Percentiles rank a stretch among this genome's conserved stretches.
Conservation (phyloP, 2,888 invertebrate species). For the Beris morrisii region DNA sequence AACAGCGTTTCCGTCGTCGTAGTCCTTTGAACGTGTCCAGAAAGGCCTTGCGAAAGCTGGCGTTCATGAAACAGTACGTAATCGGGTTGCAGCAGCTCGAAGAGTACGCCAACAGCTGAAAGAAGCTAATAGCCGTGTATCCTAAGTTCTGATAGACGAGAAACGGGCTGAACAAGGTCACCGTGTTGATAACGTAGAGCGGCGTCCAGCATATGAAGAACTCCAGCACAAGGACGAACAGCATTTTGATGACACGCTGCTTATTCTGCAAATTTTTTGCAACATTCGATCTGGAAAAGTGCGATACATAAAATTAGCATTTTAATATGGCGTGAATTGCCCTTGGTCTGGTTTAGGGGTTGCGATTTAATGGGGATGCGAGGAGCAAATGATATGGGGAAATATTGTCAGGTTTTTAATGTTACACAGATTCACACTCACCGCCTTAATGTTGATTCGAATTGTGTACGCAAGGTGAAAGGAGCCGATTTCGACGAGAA, state of each 20-base stretch:
- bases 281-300: slow-evolving; percentile 54
- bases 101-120: slow-evolving; percentile 75
- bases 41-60: slow-evolving; percentile 80
- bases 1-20: slow-evolving; percentile 24
- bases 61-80: slow-evolving; percentile 88
- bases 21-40: slow-evolving; percentile 67
- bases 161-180: slow-evolving; percentile 68
- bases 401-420: not conserved
- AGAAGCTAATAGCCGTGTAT: slow-evolving; percentile 67
- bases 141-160: slow-evolving; percentile 69
- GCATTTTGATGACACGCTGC: slow-evolving; percentile 72
- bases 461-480: slow-evolving; percentile 31
- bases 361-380: too few species aligned
- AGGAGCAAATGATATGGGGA: too few species aligned
- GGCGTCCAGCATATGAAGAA: slow-evolving; percentile 91
- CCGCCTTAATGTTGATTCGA: slow-evolving; percentile 34
- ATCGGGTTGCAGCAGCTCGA: slow-evolving; percentile 85
- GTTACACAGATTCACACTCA: not conserved
- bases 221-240: slow-evolving; percentile 81
- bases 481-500: slow-evolving; percentile 5
- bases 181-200: slow-evolving; percentile 73
- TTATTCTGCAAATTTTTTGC: slow-evolving; percentile 58
- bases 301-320: too few species aligned
- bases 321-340: too few species aligned
- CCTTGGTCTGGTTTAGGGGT: too few species aligned